Evolutionary conservation across 2,113 vertebrate species (phyloP).

Genomic region (Ia io): DNA sequence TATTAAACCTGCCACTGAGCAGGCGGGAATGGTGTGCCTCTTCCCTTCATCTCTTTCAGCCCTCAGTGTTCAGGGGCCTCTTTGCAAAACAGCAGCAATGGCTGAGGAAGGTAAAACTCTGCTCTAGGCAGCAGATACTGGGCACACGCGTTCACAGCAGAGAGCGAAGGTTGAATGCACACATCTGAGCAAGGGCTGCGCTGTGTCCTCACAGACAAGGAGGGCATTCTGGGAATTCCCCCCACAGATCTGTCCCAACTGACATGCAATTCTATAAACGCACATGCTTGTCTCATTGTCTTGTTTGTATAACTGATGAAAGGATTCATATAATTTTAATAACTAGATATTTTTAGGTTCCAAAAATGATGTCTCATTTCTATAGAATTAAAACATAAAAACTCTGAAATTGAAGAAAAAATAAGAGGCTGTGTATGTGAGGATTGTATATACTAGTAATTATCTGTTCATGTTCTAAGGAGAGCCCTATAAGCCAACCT

Average conservation of each 20-base stretch:
- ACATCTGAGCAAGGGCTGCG: constrained; percentile 78
- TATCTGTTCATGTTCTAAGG: neutral
- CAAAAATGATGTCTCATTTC: constrained; percentile 45
- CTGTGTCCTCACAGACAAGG: constrained; percentile 85
- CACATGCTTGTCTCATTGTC: constrained; percentile 58
- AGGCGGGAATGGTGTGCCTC: neutral
- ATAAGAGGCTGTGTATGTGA: neutral
- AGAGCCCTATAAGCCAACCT: neutral
- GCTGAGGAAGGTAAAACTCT: constrained; percentile 95
- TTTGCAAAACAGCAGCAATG: constrained; percentile 60
- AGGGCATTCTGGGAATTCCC: constrained; percentile 89
- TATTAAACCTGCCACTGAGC: neutral
- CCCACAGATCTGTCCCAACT: constrained; percentile 80
- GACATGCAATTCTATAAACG: constrained; percentile 80
- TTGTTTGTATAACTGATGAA: constrained; percentile 74
- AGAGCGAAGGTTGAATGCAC: constrained; percentile 48
- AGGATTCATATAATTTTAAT: constrained; percentile 70
- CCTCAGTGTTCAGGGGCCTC: too few relatives aligned
- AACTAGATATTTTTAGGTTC: constrained; percentile 72
- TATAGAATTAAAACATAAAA: neutral
- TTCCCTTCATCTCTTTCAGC: too few relatives aligned
- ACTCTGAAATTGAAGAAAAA: neutral
- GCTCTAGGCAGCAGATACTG: constrained; percentile 83
- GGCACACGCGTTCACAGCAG: constrained; percentile 64
- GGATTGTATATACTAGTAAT: neutral